These are phyloP conservation scores for Yponomeuta sedellus DNA, from an alignment of 2,888 invertebrate species.

Conservation along the genomic window DNA sequence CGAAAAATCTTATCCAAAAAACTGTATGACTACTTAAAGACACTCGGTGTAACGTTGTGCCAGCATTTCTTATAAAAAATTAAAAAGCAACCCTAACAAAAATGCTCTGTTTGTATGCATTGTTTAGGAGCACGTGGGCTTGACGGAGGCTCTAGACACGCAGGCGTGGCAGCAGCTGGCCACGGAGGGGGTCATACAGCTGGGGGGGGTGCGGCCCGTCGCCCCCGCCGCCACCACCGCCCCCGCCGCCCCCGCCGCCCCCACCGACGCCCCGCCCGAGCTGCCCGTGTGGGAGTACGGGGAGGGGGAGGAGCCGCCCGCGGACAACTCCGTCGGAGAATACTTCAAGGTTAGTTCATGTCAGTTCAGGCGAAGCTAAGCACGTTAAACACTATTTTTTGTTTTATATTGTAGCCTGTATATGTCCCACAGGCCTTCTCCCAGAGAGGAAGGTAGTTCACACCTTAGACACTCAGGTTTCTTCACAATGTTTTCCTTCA, in stretches of 20 bases:
- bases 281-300: conserved; percentile 47
- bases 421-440: too few species aligned
- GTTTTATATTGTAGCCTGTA: too few species aligned
- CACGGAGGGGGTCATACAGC: conserved; percentile 52
- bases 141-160: conserved; percentile 65
- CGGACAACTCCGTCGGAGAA: conserved; percentile 58
- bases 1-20: too few species aligned
- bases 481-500: too few species aligned
- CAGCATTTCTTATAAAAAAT: too few species aligned
- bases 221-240: conserved; percentile 23
- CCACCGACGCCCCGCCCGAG: conserved; percentile 48
- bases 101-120: too few species aligned
- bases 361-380: background rate
- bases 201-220: conserved; percentile 47
- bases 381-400: too few species aligned
- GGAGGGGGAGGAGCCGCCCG: conserved; percentile 51
- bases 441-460: too few species aligned
- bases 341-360: conserved; percentile 56
- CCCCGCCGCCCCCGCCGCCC: conserved; percentile 24
- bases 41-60: too few species aligned
- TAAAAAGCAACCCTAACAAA: too few species aligned
- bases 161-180: conserved; percentile 69
- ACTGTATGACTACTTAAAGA: too few species aligned
- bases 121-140: conserved; percentile 62
- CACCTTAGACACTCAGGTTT: too few species aligned